Conservation (phyloP, 2,113 vertebrate species). For the Poeciliopsis retropinna region DNA sequence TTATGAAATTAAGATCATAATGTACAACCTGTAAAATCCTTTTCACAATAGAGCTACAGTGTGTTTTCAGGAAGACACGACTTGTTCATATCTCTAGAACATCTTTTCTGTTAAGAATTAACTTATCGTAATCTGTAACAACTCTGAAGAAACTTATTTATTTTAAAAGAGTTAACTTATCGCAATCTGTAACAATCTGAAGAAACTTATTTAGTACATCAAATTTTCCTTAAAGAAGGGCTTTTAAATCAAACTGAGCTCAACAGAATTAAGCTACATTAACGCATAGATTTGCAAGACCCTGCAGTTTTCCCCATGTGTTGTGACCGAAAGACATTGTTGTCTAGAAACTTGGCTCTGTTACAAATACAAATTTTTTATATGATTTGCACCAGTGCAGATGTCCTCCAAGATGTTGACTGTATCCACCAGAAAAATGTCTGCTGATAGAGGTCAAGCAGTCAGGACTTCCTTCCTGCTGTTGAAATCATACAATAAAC, state of each 20-base stretch:
- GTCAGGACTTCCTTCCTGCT: conserved; percentile 26
- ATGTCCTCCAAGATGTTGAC: conserved; percentile 42
- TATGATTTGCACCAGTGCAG: conserved; percentile 28
- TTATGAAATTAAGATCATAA: too few species aligned
- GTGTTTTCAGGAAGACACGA: too few species aligned
- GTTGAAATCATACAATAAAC: conserved; percentile 18
- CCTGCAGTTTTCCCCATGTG: neutral
- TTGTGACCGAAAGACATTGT: conserved; percentile 1
- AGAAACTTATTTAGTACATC: neutral
- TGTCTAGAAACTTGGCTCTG: conserved; percentile 9
- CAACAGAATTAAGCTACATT: neutral
- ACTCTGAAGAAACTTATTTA: neutral
- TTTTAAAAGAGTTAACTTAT: too few species aligned
- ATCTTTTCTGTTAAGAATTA: too few species aligned
- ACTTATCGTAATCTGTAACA: too few species aligned
- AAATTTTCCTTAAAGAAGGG: neutral
- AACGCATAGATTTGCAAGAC: neutral
- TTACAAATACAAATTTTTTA: conserved; percentile 17
- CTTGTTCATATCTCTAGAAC: too few species aligned
- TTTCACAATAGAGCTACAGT: too few species aligned
- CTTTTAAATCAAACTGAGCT: neutral
- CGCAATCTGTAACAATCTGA: neutral
- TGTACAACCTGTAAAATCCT: too few species aligned
- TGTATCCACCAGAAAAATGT: conserved; percentile 11
- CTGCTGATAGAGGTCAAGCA: conserved; percentile 36